Percentiles rank a stretch among this genome's conserved stretches.
Conservation (phyloP, 2,113 vertebrate species). For the human (Homo sapiens) region DNA sequence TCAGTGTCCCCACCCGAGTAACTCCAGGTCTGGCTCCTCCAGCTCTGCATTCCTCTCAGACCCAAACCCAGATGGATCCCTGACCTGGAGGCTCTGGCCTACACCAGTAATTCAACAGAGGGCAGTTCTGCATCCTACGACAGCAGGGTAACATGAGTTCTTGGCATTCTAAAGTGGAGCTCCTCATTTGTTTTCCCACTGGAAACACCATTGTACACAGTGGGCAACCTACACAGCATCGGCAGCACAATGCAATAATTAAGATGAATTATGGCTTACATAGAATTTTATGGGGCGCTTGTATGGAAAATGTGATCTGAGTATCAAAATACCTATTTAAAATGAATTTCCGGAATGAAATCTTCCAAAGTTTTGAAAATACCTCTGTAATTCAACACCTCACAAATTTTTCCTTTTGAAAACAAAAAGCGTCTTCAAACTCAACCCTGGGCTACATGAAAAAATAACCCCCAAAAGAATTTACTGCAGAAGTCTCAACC, state of each 20-base stretch:
- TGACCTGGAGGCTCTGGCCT: not conserved
- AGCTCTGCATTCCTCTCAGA: not conserved
- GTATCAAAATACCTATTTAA: not conserved
- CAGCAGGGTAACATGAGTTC: not conserved
- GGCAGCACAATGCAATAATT: not conserved
- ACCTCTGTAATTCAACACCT: not conserved
- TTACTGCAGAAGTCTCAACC: not conserved
- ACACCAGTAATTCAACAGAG: not conserved
- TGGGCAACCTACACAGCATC: not conserved
- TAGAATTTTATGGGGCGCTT: not conserved
- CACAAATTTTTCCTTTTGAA: not conserved
- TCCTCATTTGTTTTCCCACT: not conserved
- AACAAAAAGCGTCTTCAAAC: not conserved
- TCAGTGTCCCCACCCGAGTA: not conserved
- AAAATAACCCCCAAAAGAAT: not conserved
- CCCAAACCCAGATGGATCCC: not conserved
- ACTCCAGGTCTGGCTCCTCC: not conserved
- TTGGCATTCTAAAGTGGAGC: not conserved
- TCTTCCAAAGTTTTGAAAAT: constrained; percentile 16
- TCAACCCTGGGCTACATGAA: not conserved
- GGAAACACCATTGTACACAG: not conserved
- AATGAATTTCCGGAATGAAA: not conserved
- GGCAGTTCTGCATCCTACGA: not conserved
- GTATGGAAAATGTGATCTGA: not conserved
- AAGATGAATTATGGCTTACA: too few relatives aligned